These are phyloP conservation scores for Mamestra configurata DNA, from an alignment of 1,140 invertebrate species.

Conservation along the genomic window DNA sequence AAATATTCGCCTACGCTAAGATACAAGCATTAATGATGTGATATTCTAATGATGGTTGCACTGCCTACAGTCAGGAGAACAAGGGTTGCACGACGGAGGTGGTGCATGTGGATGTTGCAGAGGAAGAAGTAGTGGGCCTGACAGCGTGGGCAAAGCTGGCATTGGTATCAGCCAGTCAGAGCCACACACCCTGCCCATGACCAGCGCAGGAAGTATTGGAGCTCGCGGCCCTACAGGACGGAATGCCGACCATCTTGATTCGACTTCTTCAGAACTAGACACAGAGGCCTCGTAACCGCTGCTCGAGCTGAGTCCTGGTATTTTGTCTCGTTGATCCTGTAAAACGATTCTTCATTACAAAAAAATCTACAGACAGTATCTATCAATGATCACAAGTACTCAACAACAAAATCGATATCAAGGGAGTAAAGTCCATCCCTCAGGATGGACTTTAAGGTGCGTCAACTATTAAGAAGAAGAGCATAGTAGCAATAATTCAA, in stretches of 20 bases:
- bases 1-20: constrained; percentile 36
- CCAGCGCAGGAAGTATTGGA: constrained; percentile 75
- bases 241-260: constrained; percentile 81
- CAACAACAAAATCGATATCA: too few species aligned
- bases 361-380: too few species aligned
- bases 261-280: constrained; percentile 74
- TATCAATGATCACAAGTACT: too few species aligned
- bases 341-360: constrained; percentile 29
- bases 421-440: too few species aligned
- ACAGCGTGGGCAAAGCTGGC: constrained; percentile 76
- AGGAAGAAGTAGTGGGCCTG: constrained; percentile 73
- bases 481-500: too few species aligned
- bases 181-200: constrained; percentile 83
- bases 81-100: constrained; percentile 70
- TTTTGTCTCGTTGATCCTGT: constrained; percentile 71
- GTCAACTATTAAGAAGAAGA: too few species aligned
- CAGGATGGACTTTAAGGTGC: too few species aligned
- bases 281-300: constrained; percentile 71
- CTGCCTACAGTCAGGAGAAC: constrained; percentile 78
- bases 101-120: constrained; percentile 75
- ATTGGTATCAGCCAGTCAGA: constrained; percentile 83
- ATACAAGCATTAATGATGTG: constrained; percentile 23
- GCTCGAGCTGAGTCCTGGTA: constrained; percentile 55
- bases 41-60: constrained; percentile 73
- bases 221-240: constrained; percentile 78